Base-by-base conservation (phyloP, 1,140 invertebrate species). In the Eulimnadia texana region DNA sequence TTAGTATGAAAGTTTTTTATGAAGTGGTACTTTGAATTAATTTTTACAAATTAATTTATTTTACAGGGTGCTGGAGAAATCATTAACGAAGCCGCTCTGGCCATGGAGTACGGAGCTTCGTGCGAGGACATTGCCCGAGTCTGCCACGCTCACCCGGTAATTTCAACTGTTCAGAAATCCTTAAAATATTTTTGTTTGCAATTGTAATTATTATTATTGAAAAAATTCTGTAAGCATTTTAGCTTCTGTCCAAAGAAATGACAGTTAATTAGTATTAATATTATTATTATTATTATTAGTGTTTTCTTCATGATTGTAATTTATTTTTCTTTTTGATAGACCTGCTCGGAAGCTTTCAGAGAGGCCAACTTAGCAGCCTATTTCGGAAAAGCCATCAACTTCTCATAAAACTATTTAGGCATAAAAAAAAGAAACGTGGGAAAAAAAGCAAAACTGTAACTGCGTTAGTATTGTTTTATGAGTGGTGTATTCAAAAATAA, bases 71-170 rank as follows among this genome's bases (percentile, higher is more conserved):
- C 90, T 65, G 95, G 95, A 61, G 96, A 99, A 77, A 76, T 99
- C 65, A 89, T 99, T 67, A 98, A 97, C 71, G 96, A 99, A 76
- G 94, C 94, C 53, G 91, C 91, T 22, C 78, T 99, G 66, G 96
- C 95, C 2, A 92, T 99, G 83, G 97, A 99, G 77, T 99, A 99
- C 73, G 97, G 97, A 65, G 97, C 96, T 9, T 91, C 94, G 0
- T 90, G 91, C 67, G 97, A 99, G 77, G 96, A 99, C 76, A 82
- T 99, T 67, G 95, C 97, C 19, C 80, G 96, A 69, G 93, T 96
- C 20, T 99, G 97, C 71, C 97, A 99, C 76, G 95, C 97, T 58
- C 97, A 99, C 84, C 97, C 97, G 24, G 91, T 94, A 80, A 50
- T 19, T 49, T 28, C 55, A 50, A n/a, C n/a, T n/a, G n/a, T n/a